Base-by-base conservation (phyloP, 2,113 vertebrate genomes). In the Seriola quinqueradiata region DNA sequence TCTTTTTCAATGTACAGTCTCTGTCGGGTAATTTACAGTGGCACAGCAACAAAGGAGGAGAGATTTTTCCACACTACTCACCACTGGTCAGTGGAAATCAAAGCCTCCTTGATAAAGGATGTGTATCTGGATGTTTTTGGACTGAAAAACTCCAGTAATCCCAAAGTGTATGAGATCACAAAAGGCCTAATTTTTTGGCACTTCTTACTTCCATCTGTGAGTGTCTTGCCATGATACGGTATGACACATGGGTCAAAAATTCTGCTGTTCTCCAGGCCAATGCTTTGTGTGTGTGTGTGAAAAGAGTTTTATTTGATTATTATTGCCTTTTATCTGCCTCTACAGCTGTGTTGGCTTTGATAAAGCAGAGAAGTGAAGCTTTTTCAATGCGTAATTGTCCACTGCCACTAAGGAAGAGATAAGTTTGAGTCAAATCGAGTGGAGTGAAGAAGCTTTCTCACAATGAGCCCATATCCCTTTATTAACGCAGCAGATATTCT, bases 281-380 rank as follows among this genome's bases (percentile, higher is more conserved):
- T 55, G 61, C 34, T 57, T 6, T 68, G 70, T 60, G 8, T 69
- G 34, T 48, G 74, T 46, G 19, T 36, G 38, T 46, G 5, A 80
- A 42, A 74, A 36, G 21, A 77, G 16, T 70, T 85, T 68, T 63
- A 84, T 87, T 84, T 83, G 76, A 88, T 89, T 88, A 86, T 85
- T 80, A 65, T 80, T 89, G 79, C 57, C 48, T 91, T 89, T 82
- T 85, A 85, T 93, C 87, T 77, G 61, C 66, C 67, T 75, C 79
- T 83, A 83, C 92, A 91, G 90, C 88, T 90, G 90, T 66, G 80
- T 69, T 82, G 74, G 75, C 79, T 91, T 83, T 91, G 82, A 88
- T 86, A 87, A 85, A 82, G 80, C 61, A 54, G 84, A 58, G n/a
- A 63, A 78, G 67, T 64, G 44, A 32, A 17, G 67, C 67, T 75